These are phyloP conservation scores for Exocentrus adspersus DNA, from an alignment of 2,888 invertebrate genomes.

Conservation along the genomic window DNA sequence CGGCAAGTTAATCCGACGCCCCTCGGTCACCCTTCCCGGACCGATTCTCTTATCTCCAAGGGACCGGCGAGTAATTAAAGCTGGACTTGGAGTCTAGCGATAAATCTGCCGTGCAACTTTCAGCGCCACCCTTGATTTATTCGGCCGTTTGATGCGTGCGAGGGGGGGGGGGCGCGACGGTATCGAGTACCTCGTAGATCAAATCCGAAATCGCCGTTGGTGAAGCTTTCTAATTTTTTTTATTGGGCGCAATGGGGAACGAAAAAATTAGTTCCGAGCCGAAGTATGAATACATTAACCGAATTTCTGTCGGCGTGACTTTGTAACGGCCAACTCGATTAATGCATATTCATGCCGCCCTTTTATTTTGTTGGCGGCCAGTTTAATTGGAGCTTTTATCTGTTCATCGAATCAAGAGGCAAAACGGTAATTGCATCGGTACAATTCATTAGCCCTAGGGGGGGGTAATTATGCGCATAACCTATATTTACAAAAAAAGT, in stretches of 20 bases:
- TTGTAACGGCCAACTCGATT: neutral
- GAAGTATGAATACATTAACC: neutral
- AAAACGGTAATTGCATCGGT: slow-evolving; percentile 23
- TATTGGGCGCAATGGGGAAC: no score
- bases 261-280: no score
- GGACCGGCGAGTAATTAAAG: slow-evolving; percentile 20
- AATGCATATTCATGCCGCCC: slow-evolving; percentile 24
- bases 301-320: neutral
- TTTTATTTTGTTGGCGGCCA: slow-evolving; percentile 17
- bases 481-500: no score
- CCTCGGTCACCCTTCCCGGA: neutral
- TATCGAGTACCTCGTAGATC: no score
- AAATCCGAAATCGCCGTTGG: no score
- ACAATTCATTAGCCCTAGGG: slow-evolving; percentile 19
- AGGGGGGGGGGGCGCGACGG: no score
- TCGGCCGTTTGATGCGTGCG: no score
- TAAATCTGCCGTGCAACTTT: slow-evolving; percentile 15
- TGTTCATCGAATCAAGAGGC: slow-evolving; percentile 2
- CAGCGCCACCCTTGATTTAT: neutral
- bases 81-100: slow-evolving; percentile 3
- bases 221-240: no score
- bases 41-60: slow-evolving; percentile 12
- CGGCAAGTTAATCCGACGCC: slow-evolving; percentile 3
- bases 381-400: slow-evolving; percentile 23
- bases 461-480: slow-evolving; percentile 11